Percentiles rank a stretch among this genome's conserved stretches.
These are phyloP conservation scores for Dallia pectoralis DNA, from an alignment of 2,797 vertebrate species.

Conservation along the genomic window DNA sequence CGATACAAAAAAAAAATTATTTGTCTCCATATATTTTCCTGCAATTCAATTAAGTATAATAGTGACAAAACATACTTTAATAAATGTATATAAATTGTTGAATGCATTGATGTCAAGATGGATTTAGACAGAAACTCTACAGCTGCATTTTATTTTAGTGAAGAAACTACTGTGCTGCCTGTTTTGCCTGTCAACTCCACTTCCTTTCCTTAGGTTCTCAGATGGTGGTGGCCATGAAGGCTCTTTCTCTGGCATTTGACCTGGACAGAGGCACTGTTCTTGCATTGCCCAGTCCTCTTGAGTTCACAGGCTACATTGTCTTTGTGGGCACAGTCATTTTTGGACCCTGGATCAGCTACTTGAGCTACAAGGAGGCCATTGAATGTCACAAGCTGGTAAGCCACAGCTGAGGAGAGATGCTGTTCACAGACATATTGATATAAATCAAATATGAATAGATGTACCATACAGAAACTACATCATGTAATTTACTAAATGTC, in stretches of 20 bases:
- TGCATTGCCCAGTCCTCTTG: constrained; percentile 72
- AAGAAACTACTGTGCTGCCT: neutral
- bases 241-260: constrained; percentile 89
- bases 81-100: neutral
- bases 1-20: neutral
- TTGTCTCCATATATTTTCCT: neutral
- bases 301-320: constrained; percentile 89
- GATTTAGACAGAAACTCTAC: neutral
- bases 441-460: neutral
- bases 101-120: neutral
- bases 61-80: neutral
- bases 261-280: constrained; percentile 77
- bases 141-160: neutral
- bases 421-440: neutral
- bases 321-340: constrained; percentile 89
- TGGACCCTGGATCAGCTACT: constrained; percentile 90
- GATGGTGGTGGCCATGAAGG: constrained; percentile 96
- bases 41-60: neutral
- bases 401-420: constrained; percentile 8
- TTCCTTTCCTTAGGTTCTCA: constrained; percentile 76
- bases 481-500: no score
- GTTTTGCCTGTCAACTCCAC: neutral
- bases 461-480: no score
- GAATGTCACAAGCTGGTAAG: constrained; percentile 79
- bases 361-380: constrained; percentile 76